Conservation (phyloP, 2,113 vertebrate species). For the Pangasianodon gigas region DNA sequence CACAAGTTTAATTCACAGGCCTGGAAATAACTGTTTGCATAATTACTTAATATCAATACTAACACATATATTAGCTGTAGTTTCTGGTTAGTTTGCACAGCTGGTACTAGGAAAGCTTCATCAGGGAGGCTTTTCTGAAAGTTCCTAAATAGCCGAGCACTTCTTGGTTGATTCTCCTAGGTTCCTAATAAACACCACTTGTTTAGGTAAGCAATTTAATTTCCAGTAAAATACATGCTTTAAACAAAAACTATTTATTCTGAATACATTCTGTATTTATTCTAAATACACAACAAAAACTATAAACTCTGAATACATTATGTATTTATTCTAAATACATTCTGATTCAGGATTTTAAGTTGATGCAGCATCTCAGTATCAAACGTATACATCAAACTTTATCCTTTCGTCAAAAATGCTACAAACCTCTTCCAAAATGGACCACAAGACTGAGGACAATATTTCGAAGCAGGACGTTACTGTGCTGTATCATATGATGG, state of each 20-base stretch:
- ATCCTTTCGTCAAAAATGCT: neutral
- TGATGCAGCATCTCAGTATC: too few relatives aligned
- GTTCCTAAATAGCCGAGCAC: neutral
- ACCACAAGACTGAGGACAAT: neutral
- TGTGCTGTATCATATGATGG: too few relatives aligned
- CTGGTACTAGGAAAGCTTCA: neutral
- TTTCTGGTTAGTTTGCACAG: neutral
- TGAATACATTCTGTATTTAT: neutral
- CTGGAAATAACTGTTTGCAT: neutral
- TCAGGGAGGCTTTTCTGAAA: neutral
- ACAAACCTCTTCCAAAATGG: neutral
- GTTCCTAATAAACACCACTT: neutral
- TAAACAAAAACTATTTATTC: neutral
- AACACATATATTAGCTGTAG: neutral
- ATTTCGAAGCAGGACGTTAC: neutral
- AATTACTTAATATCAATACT: neutral
- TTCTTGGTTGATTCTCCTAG: neutral
- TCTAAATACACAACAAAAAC: too few relatives aligned
- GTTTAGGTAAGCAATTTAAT: neutral
- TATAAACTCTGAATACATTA: too few relatives aligned
- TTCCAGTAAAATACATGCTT: neutral
- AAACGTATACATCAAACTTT: neutral
- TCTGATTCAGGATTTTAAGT: neutral
- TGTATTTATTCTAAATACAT: neutral
- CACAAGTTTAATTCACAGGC: neutral